A percentile compares a stretch with the other conserved stretches of the same genome.
Evolutionary conservation across 2,113 vertebrate genomes (phyloP).

Genomic region (Phalacrocorax pelagicus): DNA sequence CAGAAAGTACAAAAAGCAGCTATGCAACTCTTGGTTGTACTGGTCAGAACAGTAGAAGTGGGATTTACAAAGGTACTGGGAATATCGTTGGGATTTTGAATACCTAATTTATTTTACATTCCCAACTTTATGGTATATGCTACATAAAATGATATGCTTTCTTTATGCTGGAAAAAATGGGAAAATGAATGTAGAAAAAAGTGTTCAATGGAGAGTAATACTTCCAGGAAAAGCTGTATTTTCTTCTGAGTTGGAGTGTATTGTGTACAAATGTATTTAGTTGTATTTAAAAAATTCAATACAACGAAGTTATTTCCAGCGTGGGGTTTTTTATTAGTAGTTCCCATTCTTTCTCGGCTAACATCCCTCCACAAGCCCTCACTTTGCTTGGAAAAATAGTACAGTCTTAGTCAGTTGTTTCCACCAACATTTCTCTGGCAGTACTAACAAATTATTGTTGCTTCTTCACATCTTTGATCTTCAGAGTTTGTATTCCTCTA

Average conservation of each 20-base stretch:
- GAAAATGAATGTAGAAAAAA: not conserved
- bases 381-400: not conserved
- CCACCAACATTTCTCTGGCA: not conserved
- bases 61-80: not conserved
- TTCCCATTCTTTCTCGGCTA: not conserved
- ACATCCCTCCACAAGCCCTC: not conserved
- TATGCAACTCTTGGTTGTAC: not conserved
- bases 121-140: not conserved
- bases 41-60: not conserved
- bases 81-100: not conserved
- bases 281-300: not conserved
- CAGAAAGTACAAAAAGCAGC: not conserved
- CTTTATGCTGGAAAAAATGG: not conserved
- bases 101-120: not conserved
- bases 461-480: not conserved
- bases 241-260: not conserved
- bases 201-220: not conserved
- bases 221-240: not conserved
- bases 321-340: not conserved
- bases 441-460: not conserved
- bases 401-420: not conserved
- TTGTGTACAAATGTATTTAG: not conserved
- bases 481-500: not conserved
- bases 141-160: not conserved
- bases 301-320: not conserved